Conservation (phyloP, 2,888 invertebrate genomes). For the Aphelenchoides bicaudatus region DNA sequence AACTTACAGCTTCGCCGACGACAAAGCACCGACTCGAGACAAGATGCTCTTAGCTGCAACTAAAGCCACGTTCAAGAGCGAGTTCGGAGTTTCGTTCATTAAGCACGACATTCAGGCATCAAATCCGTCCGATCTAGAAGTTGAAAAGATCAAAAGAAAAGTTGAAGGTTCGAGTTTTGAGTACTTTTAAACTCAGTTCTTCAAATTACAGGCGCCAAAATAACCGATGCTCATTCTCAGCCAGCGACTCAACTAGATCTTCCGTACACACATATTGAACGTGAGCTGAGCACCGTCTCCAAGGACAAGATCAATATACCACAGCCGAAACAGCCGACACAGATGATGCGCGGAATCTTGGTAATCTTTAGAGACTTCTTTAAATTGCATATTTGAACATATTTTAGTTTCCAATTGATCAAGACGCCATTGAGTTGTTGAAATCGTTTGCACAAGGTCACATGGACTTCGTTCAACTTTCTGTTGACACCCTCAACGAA, state of each 20-base stretch:
- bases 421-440: constrained; percentile 75
- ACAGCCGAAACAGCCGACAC: constrained; percentile 30
- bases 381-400: constrained; percentile 86
- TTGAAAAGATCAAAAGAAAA: constrained; percentile 43
- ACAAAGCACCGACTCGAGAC: constrained; percentile 80
- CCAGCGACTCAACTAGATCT: constrained; percentile 15
- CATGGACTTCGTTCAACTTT: constrained; percentile 84
- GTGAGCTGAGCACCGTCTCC: constrained; percentile 62
- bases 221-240: constrained; percentile 36
- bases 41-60: constrained; percentile 98
- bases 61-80: constrained; percentile 89
- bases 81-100: constrained; percentile 89
- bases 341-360: no score
- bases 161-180: constrained; percentile 33
- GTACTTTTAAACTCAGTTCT: constrained; percentile 63
- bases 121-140: constrained; percentile 65
- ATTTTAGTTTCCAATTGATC: constrained; percentile 80
- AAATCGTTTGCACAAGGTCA: constrained; percentile 72
- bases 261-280: constrained; percentile 61
- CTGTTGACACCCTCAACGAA: constrained; percentile 78
- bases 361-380: no score
- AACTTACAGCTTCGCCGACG: constrained; percentile 84
- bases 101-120: constrained; percentile 89
- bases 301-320: constrained; percentile 58
- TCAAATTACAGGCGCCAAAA: constrained; percentile 38